Conservation (phyloP, 2,888 invertebrate genomes). For the Stenoptilia bipunctidactyla region DNA sequence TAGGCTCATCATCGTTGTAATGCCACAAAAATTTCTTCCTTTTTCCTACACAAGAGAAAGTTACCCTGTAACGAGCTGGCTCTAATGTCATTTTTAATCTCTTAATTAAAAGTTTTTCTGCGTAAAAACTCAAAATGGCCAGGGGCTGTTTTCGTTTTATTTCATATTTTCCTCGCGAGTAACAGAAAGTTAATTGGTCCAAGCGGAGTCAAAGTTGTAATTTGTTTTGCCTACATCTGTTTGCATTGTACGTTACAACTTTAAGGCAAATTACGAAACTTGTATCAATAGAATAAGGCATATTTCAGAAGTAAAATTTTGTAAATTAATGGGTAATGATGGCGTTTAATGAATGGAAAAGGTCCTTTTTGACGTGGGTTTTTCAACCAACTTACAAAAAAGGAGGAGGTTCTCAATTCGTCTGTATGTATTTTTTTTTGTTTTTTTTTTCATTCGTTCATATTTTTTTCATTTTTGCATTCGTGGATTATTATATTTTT, state of each 20-base stretch:
- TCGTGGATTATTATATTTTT: too few relatives aligned
- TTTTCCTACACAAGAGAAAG: slow-evolving; percentile 11
- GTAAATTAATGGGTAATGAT: too few relatives aligned
- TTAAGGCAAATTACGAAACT: too few relatives aligned
- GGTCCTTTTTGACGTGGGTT: too few relatives aligned
- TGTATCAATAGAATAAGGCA: too few relatives aligned
- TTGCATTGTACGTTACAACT: slow-evolving; percentile 28
- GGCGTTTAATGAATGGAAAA: too few relatives aligned
- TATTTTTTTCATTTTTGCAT: too few relatives aligned
- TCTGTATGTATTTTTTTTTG: too few relatives aligned
- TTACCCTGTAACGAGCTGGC: slow-evolving; percentile 54
- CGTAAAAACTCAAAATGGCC: slow-evolving; percentile 43
- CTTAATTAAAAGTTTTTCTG: slow-evolving; percentile 65
- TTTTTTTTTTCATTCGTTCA: too few relatives aligned
- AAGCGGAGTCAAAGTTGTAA: slow-evolving; percentile 61
- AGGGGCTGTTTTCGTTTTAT: slow-evolving; percentile 62
- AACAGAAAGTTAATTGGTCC: slow-evolving; percentile 68
- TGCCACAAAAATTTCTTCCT: background rate
- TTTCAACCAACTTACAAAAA: too few relatives aligned
- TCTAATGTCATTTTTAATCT: slow-evolving; percentile 69
- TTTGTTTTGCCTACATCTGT: slow-evolving; percentile 60
- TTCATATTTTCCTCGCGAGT: slow-evolving; percentile 60
- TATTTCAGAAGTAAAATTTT: too few relatives aligned
- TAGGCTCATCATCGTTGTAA: slow-evolving; percentile 6
- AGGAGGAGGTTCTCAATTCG: too few relatives aligned